Conservation (phyloP, 2,888 invertebrate genomes). For the Caenorhabditis macrosperma region DNA sequence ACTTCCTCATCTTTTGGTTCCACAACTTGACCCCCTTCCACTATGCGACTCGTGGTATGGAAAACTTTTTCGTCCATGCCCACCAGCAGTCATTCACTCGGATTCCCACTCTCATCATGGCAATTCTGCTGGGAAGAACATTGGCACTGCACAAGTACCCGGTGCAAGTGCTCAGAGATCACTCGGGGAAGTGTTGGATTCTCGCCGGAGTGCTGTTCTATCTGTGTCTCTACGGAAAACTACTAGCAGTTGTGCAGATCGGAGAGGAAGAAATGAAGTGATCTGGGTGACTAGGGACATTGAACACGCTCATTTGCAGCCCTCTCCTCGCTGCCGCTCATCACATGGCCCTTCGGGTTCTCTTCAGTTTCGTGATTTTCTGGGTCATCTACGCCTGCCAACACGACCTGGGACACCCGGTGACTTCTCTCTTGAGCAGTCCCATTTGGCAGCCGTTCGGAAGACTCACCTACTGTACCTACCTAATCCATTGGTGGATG, state of each 20-base stretch:
- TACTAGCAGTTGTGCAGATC: background rate
- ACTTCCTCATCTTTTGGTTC: background rate
- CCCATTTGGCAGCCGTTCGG: slow-evolving; percentile 86
- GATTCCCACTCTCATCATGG: slow-evolving; percentile 80
- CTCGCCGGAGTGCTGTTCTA: background rate
- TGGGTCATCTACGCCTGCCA: slow-evolving; percentile 82
- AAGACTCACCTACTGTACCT: slow-evolving; percentile 92
- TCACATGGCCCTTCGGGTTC: slow-evolving; percentile 72
- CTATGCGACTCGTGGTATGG: slow-evolving; percentile 1
- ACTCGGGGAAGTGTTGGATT: background rate
- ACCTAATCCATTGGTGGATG: slow-evolving; percentile 83
- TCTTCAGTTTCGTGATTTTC: slow-evolving; percentile 80
- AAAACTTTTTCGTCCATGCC: background rate
- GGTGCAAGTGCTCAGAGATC: background rate
- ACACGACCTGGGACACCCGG: slow-evolving; percentile 80
- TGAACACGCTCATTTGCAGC: background rate
- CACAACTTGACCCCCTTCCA: background rate
- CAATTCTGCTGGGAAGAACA: slow-evolving; percentile 80
- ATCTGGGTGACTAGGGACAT: background rate
- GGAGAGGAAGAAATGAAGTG: slow-evolving; percentile 18
- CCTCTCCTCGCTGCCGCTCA: slow-evolving; percentile 22
- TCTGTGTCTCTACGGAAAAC: slow-evolving; percentile 24
- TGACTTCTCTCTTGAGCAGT: slow-evolving; percentile 64
- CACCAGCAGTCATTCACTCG: slow-evolving; percentile 9
- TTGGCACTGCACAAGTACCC: background rate